Base-by-base conservation (phyloP, 2,888 invertebrate species). In the Dioctria rufipes region DNA sequence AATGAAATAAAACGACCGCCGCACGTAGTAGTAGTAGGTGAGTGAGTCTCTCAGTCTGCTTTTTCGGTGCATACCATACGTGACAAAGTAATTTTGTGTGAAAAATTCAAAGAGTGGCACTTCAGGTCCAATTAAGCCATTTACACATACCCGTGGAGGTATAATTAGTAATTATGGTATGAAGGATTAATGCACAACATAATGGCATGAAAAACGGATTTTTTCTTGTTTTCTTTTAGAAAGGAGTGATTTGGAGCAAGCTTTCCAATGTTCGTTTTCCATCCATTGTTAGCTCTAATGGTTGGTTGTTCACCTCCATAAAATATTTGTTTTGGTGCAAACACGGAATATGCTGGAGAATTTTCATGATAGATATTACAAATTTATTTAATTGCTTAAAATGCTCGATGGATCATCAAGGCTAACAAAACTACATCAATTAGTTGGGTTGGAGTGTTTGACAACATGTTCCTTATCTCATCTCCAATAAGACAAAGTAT, bases 71-170 rank as follows among this genome's bases (percentile, higher is more conserved):
- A 75, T 42, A 43, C 43, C 75, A 75, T 42, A 60, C 75, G 60
- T 75, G 75, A 60, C 75, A 75, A 75, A 75, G 75, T 75, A 75
- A 75, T 75, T 75, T 75, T 25, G 42, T 25, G 25, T 75, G 43
- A 75, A 75, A 75, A 60, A 75, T 43, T 43, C 60, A 75, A 58
- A 58, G 60, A 75, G 75, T 75, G 43, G 51, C 60, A 60, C 75
- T 75, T 75, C 43, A 54, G 60, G 60, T 60, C 60, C 60, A 75
- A 75, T 75, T 75, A 75, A 75, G 60, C 75, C 9, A 75, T 75
- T 25, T 75, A 13, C 42, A 13, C 60, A 13, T 60, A 25, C 58
- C 60, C 60, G 4, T 8, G 13, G 42, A 63, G 60, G 60, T 73
- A 25, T 25, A 73, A 73, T 73, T 73, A 60, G 40, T 11, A 75